Percentiles rank a stretch among this genome's conserved stretches.
Conservation (phyloP, 2,888 invertebrate genomes). For the Ommatoiulus sabulosus region DNA sequence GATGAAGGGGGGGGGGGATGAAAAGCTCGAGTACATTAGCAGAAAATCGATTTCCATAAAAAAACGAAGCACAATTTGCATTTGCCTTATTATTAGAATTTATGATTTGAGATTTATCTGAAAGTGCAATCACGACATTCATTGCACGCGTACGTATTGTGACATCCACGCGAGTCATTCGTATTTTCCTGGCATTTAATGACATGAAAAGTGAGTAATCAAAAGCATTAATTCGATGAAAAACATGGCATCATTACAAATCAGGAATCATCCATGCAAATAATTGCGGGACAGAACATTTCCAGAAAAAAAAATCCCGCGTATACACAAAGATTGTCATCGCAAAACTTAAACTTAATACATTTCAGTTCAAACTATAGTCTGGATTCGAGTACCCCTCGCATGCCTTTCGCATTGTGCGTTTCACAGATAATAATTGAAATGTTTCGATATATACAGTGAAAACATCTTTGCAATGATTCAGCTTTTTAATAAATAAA, state of each 20-base stretch:
- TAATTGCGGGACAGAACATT: background rate
- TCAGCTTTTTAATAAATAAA: too few relatives aligned
- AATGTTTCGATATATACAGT: background rate
- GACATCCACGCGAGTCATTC: conserved; percentile 29
- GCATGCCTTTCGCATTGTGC: too few relatives aligned
- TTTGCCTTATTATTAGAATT: conserved; percentile 17
- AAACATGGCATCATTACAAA: background rate
- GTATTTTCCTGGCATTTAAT: background rate
- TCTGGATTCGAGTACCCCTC: too few relatives aligned
- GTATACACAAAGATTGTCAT: background rate
- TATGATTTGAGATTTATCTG: conserved; percentile 19
- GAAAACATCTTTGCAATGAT: too few relatives aligned
- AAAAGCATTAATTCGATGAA: conserved; percentile 31
- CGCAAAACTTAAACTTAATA: background rate
- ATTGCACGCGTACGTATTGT: background rate
- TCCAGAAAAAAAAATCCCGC: background rate
- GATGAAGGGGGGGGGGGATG: background rate
- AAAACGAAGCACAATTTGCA: background rate
- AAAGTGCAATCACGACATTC: background rate
- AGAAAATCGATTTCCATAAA: background rate
- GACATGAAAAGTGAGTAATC: conserved; percentile 31
- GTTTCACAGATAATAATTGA: background rate
- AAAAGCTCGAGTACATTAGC: background rate
- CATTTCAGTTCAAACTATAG: too few relatives aligned
- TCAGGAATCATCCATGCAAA: background rate